Base-by-base conservation (phyloP, 2,113 vertebrate genomes). In the Cephalopterus ornatus region DNA sequence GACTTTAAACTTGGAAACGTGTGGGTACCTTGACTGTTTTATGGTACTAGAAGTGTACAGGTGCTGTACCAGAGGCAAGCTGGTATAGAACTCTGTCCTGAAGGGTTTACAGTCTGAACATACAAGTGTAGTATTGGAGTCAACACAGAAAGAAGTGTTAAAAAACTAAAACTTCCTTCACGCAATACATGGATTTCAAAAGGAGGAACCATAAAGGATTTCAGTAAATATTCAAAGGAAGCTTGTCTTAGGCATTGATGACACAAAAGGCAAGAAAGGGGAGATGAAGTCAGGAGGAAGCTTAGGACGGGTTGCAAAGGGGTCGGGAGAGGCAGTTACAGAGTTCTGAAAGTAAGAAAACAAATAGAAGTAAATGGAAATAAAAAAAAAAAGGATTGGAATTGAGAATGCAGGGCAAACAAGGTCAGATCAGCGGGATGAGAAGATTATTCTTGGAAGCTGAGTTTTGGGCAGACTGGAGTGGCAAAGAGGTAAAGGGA, bases 401-500 rank as follows among this genome's bases (percentile, higher is more conserved):
- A 76, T 12, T 88, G 61, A 85, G 72, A 53, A 91, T 94, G 89
- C 56, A 85, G 74, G 71, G 58, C 56, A 89, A 88, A 93, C 32
- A 37, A 82, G 55, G 77, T 89, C 84, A 88, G 68, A 90, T 46
- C 46, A 59, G 81, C 61, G 67, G 56, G 90, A 85, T 84, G 74
- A 91, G 59, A 94, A 83, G 88, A 91, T 81, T 87, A 74, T 95
- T 86, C 81, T 84, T 73, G 78, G 62, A 94, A 80, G 77, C 53
- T 78, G 67, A 94, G 55, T 87, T 96, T 85, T 92, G 93, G 76
- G 71, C 50, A 79, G 85, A 82, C 68, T 66, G 50, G 71, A 91
- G 80, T 83, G 66, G 92, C 86, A 93, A 74, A 93, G 39, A 96
- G 93, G 92, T 91, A 96, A 70, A 91, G 92, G 95, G 88, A 88